Evolutionary conservation across 2,888 invertebrate species (phyloP).

Genomic region (Campopleginae sp.): DNA sequence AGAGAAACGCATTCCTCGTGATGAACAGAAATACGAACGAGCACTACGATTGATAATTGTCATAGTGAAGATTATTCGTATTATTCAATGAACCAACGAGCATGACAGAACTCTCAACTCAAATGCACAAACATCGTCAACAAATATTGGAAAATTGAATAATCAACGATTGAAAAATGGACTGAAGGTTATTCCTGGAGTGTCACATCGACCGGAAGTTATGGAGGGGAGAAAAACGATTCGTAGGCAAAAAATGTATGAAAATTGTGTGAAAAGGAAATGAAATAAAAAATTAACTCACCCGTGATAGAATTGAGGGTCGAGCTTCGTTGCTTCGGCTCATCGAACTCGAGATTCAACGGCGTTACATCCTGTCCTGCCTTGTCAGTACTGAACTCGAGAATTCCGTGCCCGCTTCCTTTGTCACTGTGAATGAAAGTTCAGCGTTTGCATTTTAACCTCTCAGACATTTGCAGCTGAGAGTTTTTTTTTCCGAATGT

Average conservation of each 20-base stretch:
- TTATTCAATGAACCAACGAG: neutral
- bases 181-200: neutral
- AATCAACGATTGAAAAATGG: conserved; percentile 1
- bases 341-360: conserved; percentile 91
- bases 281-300: conserved; percentile 78
- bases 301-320: conserved; percentile 92
- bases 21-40: conserved; percentile 49
- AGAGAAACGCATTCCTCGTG: conserved; percentile 79
- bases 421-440: conserved; percentile 79
- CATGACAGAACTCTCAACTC: neutral
- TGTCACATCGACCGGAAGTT: neutral
- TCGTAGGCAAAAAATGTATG: conserved; percentile 24
- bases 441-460: conserved; percentile 22
- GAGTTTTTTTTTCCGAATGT: neutral
- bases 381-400: conserved; percentile 94
- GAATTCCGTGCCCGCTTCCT: conserved; percentile 88
- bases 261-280: conserved; percentile 32
- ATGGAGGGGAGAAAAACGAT: neutral
- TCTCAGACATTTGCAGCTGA: neutral
- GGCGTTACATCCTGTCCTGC: conserved; percentile 95
- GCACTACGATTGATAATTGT: conserved; percentile 33
- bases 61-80: neutral
- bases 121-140: conserved; percentile 61
- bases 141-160: neutral
- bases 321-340: conserved; percentile 88